A percentile compares a stretch with the other conserved stretches of the same genome.
phyloP scores from a whole-genome alignment of 2,888 invertebrate genomes.

The Polia nebulosa region DNA sequence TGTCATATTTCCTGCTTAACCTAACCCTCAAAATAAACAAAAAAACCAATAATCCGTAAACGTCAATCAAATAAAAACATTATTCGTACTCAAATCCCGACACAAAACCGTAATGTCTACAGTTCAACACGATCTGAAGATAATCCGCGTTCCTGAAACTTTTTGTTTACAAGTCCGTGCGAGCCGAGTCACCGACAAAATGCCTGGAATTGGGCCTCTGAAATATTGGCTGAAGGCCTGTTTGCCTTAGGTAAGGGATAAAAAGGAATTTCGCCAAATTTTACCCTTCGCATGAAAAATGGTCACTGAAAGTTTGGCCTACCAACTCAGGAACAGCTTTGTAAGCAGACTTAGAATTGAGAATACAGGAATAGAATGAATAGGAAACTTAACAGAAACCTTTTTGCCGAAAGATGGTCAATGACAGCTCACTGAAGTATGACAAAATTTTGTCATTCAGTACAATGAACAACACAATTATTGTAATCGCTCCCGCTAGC shows the following conservation, averaged over 20 bases:
- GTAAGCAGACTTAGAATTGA: conserved; percentile 45
- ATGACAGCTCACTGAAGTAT: too few species aligned
- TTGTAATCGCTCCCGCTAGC: too few species aligned
- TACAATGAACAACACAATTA: too few species aligned
- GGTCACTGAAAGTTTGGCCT: conserved; percentile 52
- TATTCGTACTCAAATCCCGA: conserved; percentile 16
- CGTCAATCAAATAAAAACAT: conserved; percentile 18
- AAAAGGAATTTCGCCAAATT: conserved; percentile 62
- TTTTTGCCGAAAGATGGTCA: background rate
- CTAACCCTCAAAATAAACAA: background rate
- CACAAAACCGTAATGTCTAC: conserved; percentile 15
- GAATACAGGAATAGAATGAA: conserved; percentile 23
- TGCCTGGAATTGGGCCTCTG: conserved; percentile 37
- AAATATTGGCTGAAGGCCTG: conserved; percentile 53
- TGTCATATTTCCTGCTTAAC: background rate
- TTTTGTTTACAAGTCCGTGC: conserved; percentile 57
- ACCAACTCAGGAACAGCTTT: conserved; percentile 53
- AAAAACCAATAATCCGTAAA: conserved; percentile 18
- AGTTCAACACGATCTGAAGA: conserved; percentile 23
- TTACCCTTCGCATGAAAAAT: conserved; percentile 66
- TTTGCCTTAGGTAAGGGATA: conserved; percentile 70
- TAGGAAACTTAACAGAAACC: background rate
- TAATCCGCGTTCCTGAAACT: conserved; percentile 48
- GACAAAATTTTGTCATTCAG: too few species aligned
- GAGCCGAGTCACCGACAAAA: conserved; percentile 50